Percentiles rank a stretch among this genome's conserved stretches.
Evolutionary conservation across 2,888 invertebrate genomes (phyloP).

Genomic region (Acleris cristana): DNA sequence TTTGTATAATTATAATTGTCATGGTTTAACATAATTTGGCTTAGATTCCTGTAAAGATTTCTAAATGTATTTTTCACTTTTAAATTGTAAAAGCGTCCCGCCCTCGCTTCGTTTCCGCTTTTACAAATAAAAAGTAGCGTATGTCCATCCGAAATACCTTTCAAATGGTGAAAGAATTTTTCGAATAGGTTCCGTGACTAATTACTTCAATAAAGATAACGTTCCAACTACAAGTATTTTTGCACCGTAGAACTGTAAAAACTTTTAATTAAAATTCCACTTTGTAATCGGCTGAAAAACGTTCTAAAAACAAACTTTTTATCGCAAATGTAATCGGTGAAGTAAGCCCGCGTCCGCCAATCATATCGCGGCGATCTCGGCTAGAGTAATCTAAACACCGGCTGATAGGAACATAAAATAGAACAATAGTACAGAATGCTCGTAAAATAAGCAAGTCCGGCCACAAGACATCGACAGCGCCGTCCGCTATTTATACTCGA

Average conservation of each 20-base stretch:
- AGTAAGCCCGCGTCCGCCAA: constrained; percentile 21
- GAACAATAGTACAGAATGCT: constrained; percentile 47
- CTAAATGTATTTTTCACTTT: too few relatives aligned
- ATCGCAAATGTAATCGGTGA: constrained; percentile 23
- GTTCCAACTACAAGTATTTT: not conserved
- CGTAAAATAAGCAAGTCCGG: constrained; percentile 47
- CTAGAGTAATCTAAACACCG: constrained; percentile 35
- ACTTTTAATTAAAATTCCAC: constrained; percentile 18
- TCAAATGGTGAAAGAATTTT: too few relatives aligned
- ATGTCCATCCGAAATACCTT: too few relatives aligned
- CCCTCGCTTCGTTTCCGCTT: too few relatives aligned
- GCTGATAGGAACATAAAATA: constrained; percentile 46
- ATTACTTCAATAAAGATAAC: not conserved
- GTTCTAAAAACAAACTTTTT: constrained; percentile 28
- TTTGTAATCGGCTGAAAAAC: constrained; percentile 28
- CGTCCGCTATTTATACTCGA: constrained; percentile 71
- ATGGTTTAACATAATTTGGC: too few relatives aligned
- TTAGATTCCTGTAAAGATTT: too few relatives aligned
- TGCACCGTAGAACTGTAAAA: not conserved
- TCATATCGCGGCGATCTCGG: constrained; percentile 21
- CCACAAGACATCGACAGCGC: constrained; percentile 52
- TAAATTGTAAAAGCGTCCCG: too few relatives aligned
- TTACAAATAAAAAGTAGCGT: too few relatives aligned
- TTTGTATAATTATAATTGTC: too few relatives aligned
- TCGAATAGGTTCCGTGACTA: too few relatives aligned